Conservation (phyloP, 2,113 vertebrate species). For the Apaloderma vittatum region DNA sequence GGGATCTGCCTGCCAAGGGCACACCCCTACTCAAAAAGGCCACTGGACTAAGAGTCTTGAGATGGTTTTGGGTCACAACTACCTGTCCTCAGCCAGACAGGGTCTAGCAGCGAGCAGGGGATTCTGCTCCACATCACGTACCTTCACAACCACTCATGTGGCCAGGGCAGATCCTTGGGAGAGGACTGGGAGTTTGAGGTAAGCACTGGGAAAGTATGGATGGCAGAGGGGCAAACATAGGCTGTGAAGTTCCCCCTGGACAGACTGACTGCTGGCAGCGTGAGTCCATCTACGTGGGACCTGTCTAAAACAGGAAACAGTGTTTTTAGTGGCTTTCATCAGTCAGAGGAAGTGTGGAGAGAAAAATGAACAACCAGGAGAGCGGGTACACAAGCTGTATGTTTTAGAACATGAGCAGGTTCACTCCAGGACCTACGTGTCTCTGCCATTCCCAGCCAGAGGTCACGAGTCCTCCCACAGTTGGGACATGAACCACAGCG, state of each 20-base stretch:
- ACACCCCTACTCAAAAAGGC: not conserved
- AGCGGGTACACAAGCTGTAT: not conserved
- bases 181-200: not conserved
- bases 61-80: not conserved
- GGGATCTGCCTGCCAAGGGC: not conserved
- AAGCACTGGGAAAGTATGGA: not conserved
- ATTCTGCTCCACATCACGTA: accelerated
- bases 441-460: not conserved
- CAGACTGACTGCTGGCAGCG: accelerated
- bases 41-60: not conserved
- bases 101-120: accelerated
- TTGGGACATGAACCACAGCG: not conserved
- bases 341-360: not conserved
- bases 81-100: accelerated
- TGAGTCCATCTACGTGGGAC: not conserved
- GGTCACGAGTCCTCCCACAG: not conserved
- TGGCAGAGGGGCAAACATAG: accelerated
- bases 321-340: not conserved
- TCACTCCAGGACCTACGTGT: not conserved
- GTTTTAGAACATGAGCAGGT: not conserved
- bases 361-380: not conserved
- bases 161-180: not conserved
- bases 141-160: accelerated
- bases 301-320: not conserved
- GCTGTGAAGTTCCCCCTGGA: accelerated